Evolutionary conservation across 1,140 invertebrate genomes (phyloP).

Genomic region (Hycleus phaleratus): DNA sequence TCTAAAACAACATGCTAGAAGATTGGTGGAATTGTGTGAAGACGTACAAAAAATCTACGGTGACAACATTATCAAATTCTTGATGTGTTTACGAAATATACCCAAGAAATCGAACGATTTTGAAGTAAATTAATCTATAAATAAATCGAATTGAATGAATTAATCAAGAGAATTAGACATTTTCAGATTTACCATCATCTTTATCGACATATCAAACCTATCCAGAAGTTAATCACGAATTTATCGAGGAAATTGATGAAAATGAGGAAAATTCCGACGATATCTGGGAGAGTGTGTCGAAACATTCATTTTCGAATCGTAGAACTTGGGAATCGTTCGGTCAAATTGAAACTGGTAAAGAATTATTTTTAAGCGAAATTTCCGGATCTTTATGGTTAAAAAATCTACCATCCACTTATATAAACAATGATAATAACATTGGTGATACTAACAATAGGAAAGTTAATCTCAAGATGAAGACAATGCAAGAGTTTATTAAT

Average conservation of each 20-base stretch:
- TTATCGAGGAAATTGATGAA: background rate
- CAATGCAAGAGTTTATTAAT: conserved; percentile 25
- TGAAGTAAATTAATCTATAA: conserved; percentile 20
- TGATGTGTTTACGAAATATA: conserved; percentile 26
- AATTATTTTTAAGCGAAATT: conserved; percentile 33
- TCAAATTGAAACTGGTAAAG: conserved; percentile 26
- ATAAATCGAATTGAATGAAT: conserved; percentile 1
- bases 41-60: conserved; percentile 18
- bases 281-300: conserved; percentile 32
- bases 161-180: no score
- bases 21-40: conserved; percentile 21
- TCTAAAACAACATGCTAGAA: conserved; percentile 24
- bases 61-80: conserved; percentile 25
- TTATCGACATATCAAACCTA: background rate
- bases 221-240: background rate
- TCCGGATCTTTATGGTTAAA: conserved; percentile 29
- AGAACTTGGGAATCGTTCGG: conserved; percentile 35
- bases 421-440: conserved; percentile 1
- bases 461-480: conserved; percentile 17
- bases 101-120: conserved; percentile 21
- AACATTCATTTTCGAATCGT: conserved; percentile 18
- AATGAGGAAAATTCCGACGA: background rate
- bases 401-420: conserved; percentile 29
- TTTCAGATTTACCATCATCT: no score
- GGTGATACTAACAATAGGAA: background rate